Evolutionary conservation across 2,888 invertebrate species (phyloP), one percentile per base, ranked within the genome.

Genomic region (Philopedon plagiatum): DNA sequence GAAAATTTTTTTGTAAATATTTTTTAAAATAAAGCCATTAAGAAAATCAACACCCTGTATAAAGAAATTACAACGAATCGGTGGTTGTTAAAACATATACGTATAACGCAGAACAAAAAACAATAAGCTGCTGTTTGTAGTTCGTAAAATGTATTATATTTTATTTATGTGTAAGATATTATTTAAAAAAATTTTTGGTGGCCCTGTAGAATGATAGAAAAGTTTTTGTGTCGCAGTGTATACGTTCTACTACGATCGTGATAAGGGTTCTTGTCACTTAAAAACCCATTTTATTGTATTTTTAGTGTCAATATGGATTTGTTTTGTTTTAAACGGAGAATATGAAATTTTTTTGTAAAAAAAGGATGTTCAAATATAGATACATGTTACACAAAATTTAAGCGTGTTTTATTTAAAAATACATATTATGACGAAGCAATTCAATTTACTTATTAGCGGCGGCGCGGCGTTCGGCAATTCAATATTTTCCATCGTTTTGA

Each of bases 191-290:
- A 7, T 46, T 26, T 62, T 62, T 46, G 8, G 49, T 32, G 46
- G 3, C 21, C 61, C 61, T 44, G 32, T 62, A 46, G 29, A 54
- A 54, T 21, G 46, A 46, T 3, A 18, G n/a, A 62, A 44, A n/a
- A 19, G 8, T 62, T 62, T 46, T 32, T 44, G 46, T 23, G 41
- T 61, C 9, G 18, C 21, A 57, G 61, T 61, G 66, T 61, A 62
- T 66, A 66, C 66, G 65, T 54, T 62, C 18, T 7, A 51, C 54
- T 49, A 51, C 74, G n/a, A 76, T 80, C 80, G 84, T 85, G 85
- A 85, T 85, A 85, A 85, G 86, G 82, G 85, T 85, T 85, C 84
- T 85, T 85, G 85, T 86, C 86, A 85, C 85, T 82, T 82, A 78
- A 78, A 58, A 78, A 80, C 75, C 73, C 73, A 69, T 73, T 67